A percentile compares a stretch with the other conserved stretches of the same genome.
Evolutionary conservation across 2,797 vertebrate species (phyloP).

Genomic region (Silurus lanzhouensis): DNA sequence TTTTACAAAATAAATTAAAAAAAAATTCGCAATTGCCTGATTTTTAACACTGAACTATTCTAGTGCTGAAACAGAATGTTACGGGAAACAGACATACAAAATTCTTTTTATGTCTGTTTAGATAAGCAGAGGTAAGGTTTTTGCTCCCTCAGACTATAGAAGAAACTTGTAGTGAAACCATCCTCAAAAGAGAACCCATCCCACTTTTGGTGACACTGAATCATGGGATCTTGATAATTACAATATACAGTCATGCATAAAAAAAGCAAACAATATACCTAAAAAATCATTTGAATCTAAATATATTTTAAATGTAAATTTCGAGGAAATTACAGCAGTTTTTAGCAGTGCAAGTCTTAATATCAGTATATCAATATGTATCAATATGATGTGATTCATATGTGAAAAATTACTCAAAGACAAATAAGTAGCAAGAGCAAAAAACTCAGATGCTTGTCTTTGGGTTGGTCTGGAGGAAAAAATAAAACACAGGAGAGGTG

Average conservation of each 20-base stretch:
- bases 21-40: no score
- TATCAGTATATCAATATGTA: no score
- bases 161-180: neutral
- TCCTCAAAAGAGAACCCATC: neutral
- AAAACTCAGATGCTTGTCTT: neutral
- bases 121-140: neutral
- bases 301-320: neutral
- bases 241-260: neutral
- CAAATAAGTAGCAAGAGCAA: neutral
- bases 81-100: no score
- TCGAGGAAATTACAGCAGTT: neutral
- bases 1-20: neutral
- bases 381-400: neutral
- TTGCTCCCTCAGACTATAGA: no score
- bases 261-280: neutral
- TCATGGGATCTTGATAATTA: slow-evolving; percentile 7
- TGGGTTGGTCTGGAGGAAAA: neutral
- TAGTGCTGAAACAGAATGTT: neutral
- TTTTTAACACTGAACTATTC: no score
- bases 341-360: neutral
- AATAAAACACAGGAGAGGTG: neutral
- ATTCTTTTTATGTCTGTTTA: neutral
- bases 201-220: neutral
- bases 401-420: neutral
- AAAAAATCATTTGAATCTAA: neutral